A percentile compares a stretch with the other conserved stretches of the same genome.
phyloP scores from a whole-genome alignment of 2,888 invertebrate genomes.

The Drosophila merina region DNA sequence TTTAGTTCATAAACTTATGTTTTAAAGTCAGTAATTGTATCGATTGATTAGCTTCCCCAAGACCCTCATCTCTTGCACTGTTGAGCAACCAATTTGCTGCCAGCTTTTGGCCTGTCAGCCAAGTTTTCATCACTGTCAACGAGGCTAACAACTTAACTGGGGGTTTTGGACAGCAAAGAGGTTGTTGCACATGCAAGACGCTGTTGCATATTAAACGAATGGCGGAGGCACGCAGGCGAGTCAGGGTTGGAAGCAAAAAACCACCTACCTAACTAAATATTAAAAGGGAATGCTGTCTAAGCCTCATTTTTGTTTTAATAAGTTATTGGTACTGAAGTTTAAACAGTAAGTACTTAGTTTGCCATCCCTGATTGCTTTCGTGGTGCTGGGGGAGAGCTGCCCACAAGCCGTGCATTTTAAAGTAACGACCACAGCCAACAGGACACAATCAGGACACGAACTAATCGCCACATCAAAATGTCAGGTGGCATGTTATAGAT shows the following conservation, averaged over 20 bases:
- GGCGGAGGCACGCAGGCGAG: conserved; percentile 35
- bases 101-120: conserved; percentile 61
- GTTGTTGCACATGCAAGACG: conserved; percentile 25
- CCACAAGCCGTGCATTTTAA: conserved; percentile 30
- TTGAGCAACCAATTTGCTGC: conserved; percentile 18
- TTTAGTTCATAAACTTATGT: background rate
- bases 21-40: conserved; percentile 20
- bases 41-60: conserved; percentile 13
- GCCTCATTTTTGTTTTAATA: background rate
- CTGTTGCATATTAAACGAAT: conserved; percentile 63
- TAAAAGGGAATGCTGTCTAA: background rate
- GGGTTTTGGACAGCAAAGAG: conserved; percentile 27
- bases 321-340: background rate
- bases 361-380: conserved; percentile 32
- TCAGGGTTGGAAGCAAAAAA: conserved; percentile 39
- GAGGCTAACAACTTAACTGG: conserved; percentile 68
- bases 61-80: conserved; percentile 17
- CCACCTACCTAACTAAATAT: background rate
- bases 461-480: conserved; percentile 75
- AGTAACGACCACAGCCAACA: conserved; percentile 39
- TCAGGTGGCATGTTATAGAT: conserved; percentile 57
- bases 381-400: background rate
- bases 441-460: conserved; percentile 50
- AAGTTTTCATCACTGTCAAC: conserved; percentile 75
- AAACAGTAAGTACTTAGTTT: background rate